Evolutionary conservation across 2,797 vertebrate species (phyloP), one percentile per base, ranked within the genome.

Genomic region (Muscicapa comitata): DNA sequence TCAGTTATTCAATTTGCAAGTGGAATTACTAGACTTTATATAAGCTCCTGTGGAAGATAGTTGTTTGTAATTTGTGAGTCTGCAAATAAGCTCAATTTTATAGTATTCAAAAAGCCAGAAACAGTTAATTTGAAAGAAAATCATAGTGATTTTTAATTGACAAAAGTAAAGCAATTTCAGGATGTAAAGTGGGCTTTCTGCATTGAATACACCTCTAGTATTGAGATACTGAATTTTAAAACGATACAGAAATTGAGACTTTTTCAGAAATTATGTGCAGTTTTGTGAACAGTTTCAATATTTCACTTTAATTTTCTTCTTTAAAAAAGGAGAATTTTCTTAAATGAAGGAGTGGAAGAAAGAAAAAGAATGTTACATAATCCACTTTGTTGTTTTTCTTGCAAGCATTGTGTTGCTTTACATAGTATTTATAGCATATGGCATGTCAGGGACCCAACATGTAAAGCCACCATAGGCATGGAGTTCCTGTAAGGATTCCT

Each of bases 381-480:
- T 66, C 25, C 4, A 33, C 1, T 43, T 37, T 7, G 7, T 66
- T 86, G 29, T 35, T 90, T 94, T 72, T 58, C 73, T 88, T 86
- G 68, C 10, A 68, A 92, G 43, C 20, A 0, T 14, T 40, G 12
- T 55, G 20, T 75, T 88, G 54, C 55, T 95, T 93, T 88, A 37
- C 24, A 0, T 75, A 53, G 20, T 47, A 40, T 40, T 93, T 54
- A 4, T 28, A 50, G 71, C 51, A 29, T 17, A 7, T 25, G 66
- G 63, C 37, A 9, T 0, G 9, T 11, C 37, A 43, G 48, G 16
- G 71, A 11, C 17, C 75, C 2, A 9, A 25, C 40, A 25, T 28
- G 37, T 75, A n/a, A 80, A 91, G 62, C 21, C 37, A 1, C 38
- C 2, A 0, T 16, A 2, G 4, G 0, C 11, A 0, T 3, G 5